Evolutionary conservation across 2,797 vertebrate genomes (phyloP), one percentile per base, ranked within the genome.

Genomic region (Gastrophryne carolinensis): DNA sequence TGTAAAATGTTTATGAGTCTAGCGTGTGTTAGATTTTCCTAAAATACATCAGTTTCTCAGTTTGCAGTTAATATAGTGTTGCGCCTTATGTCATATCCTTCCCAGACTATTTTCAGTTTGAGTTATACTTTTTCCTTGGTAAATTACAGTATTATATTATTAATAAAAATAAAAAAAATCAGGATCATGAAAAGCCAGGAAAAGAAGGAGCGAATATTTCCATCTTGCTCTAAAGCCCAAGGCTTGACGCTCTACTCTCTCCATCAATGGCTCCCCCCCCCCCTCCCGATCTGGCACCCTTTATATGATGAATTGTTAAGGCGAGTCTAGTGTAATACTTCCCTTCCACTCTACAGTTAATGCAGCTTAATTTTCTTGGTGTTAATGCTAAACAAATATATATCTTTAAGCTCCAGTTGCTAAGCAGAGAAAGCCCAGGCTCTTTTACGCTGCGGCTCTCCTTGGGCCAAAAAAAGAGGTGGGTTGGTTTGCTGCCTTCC

Each of bases 1-100:
- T 89, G 86, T 92, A 90, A 92, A 91, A 92, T 92, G 89, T 92
- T 91, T 91, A 92, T 91, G 91, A 89, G 91, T 92, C 90, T 91
- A 91, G 90, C 86, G 89, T 92, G 89, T 91, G 91, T 88, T 87
- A 90, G 91, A 92, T 90, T 91, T 91, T 92, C 91, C 91, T 91
- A 91, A 91, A 92, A 91, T 91, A 91, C 89, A 92, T 90, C 90
- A 86, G 87, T 86, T 92, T 92, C 90, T 92, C 90, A 87, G 90
- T 81, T 92, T 91, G 89, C 91, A 92, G 91, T 92, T 92, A 91
- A 92, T 92, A 88, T 89, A 89, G 89, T 91, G 88, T 88, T 89
- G 89, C 87, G 89, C 88, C 90, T 93, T 88, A 92, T 90, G 90
- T 89, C 88, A 92, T 89, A 92, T 92, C 91, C 91, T 91, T 92